Evolutionary conservation across 2,888 invertebrate species (phyloP).

Genomic region (Amphipyra berbera): DNA sequence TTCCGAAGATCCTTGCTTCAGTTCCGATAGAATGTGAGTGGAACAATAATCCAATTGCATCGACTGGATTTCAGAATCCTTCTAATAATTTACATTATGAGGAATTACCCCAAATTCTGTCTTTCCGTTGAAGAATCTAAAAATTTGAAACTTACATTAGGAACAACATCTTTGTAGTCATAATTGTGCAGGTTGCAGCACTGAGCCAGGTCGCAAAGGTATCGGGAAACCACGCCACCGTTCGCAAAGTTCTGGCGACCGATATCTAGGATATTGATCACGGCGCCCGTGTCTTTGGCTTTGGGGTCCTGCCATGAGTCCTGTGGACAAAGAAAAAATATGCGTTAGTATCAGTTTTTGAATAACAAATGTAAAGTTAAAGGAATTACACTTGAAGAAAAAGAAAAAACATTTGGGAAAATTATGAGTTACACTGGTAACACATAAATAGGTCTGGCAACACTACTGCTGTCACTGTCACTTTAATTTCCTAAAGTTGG

Average conservation of each 20-base stretch:
- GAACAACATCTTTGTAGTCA: constrained; percentile 92
- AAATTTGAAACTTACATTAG: constrained; percentile 78
- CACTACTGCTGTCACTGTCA: neutral
- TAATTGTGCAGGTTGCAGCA: constrained; percentile 91
- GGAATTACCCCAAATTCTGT: too few species aligned
- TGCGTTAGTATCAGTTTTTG: too few species aligned
- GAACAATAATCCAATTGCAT: too few species aligned
- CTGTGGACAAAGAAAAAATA: constrained; percentile 71
- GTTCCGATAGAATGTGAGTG: too few species aligned
- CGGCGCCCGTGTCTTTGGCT: constrained; percentile 89
- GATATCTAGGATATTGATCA: constrained; percentile 90
- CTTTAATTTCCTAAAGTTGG: constrained; percentile 15
- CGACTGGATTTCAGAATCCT: too few species aligned
- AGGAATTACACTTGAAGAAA: too few species aligned
- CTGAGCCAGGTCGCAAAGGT: constrained; percentile 92
- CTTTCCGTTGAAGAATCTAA: neutral
- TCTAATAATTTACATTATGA: too few species aligned
- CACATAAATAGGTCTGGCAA: constrained; percentile 5
- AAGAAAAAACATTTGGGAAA: too few species aligned
- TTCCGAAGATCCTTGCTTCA: too few species aligned
- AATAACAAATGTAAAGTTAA: too few species aligned
- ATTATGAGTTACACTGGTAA: constrained; percentile 4
- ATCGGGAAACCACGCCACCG: constrained; percentile 89
- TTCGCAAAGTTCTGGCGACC: constrained; percentile 87
- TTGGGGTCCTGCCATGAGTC: constrained; percentile 91